phyloP scores from a whole-genome alignment of 2,113 vertebrate species.

The Callionymus lyra region DNA sequence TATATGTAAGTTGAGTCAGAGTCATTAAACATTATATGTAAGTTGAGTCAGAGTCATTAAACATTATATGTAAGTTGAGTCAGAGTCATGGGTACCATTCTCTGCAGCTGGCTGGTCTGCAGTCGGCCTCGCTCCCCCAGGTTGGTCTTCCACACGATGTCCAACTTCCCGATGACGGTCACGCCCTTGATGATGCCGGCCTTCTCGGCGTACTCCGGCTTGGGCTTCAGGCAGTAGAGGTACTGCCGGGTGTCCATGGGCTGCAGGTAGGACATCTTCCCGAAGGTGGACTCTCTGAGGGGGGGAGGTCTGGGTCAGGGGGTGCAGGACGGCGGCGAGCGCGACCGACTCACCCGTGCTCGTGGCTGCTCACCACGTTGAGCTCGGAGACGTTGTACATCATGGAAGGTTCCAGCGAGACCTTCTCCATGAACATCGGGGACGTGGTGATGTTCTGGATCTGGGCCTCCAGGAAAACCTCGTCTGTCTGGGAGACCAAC shows the following conservation, averaged over 20 bases:
- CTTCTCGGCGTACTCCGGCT: constrained; percentile 95
- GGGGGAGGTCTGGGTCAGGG: background rate
- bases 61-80: too few relatives aligned
- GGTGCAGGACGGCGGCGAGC: background rate
- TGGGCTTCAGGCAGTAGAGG: constrained; percentile 93
- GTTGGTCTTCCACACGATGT: constrained; percentile 99
- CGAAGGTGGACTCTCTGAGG: constrained; percentile 84
- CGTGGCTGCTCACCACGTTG: constrained; percentile 68
- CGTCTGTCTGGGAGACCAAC: constrained; percentile 76
- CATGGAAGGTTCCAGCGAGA: constrained; percentile 91
- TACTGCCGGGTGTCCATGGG: constrained; percentile 97
- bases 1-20: too few relatives aligned
- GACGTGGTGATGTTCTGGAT: constrained; percentile 99
- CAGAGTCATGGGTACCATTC: constrained; percentile 91
- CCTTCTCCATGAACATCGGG: constrained; percentile 99
- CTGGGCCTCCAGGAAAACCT: constrained; percentile 97
- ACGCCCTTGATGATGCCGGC: constrained; percentile 96
- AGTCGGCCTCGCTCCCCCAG: constrained; percentile 90
- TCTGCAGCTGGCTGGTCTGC: constrained; percentile 95
- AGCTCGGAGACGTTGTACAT: constrained; percentile 96
- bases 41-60: too few relatives aligned
- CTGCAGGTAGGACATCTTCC: constrained; percentile 90
- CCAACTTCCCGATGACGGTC: constrained; percentile 95
- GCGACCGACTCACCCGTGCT: constrained; percentile 69
- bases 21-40: too few relatives aligned